These are phyloP conservation scores for Tarsius wallacei DNA, from an alignment of 2,797 vertebrate genomes.

Conservation along the genomic window DNA sequence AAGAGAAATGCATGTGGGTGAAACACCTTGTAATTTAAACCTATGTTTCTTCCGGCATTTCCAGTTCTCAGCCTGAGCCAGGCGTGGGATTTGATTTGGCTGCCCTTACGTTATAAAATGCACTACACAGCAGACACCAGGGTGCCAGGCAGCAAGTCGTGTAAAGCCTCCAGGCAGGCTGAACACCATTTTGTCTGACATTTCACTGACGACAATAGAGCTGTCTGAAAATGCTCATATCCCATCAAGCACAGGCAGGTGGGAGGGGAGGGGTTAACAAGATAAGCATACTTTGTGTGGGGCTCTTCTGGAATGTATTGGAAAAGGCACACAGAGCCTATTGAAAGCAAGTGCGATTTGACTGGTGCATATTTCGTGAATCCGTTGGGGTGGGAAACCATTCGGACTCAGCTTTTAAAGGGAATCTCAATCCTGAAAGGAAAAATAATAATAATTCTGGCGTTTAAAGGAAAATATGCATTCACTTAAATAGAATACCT, in stretches of 20 bases:
- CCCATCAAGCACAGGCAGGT: not conserved
- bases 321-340: not conserved
- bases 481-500: not conserved
- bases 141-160: constrained; percentile 39
- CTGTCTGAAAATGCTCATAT: constrained; percentile 15
- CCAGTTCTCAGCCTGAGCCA: constrained; percentile 1
- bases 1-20: not conserved
- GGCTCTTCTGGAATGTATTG: constrained; percentile 78
- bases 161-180: constrained; percentile 67
- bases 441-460: constrained; percentile 44
- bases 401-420: constrained; percentile 38
- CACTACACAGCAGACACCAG: constrained; percentile 6
- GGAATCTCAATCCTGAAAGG: constrained; percentile 30
- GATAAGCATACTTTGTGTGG: constrained; percentile 74
- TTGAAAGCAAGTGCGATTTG: constrained; percentile 52
- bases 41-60: not conserved
- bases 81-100: constrained; percentile 15
- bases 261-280: constrained; percentile 86
- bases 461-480: constrained; percentile 45
- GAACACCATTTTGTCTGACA: constrained; percentile 83
- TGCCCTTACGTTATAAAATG: constrained; percentile 35
- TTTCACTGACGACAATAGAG: constrained; percentile 85
- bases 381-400: not conserved
- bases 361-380: not conserved
- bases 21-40: constrained; percentile 68